These are phyloP conservation scores for Panurus biarmicus DNA, from an alignment of 2,113 vertebrate genomes.

Conservation along the genomic window DNA sequence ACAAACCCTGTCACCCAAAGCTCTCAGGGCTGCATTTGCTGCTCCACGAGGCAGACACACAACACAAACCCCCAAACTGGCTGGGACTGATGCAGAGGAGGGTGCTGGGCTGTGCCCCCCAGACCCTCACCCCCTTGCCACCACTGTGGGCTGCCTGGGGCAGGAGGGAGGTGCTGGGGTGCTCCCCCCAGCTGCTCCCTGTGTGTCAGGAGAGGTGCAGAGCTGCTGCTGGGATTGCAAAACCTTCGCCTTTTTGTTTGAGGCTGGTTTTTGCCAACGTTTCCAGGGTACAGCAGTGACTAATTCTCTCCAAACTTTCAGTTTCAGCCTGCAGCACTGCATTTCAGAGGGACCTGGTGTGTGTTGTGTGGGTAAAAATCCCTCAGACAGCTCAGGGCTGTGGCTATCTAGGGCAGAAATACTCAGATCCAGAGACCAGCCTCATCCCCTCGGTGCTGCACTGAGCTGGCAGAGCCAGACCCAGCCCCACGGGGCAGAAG, in stretches of 20 bases:
- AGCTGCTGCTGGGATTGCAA: conserved; percentile 23
- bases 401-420: not conserved
- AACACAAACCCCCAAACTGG: fast-evolving
- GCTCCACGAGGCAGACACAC: not conserved
- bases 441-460: fast-evolving
- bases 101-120: not conserved
- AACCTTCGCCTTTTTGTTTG: conserved; percentile 41
- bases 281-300: conserved; percentile 63
- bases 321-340: conserved; percentile 52
- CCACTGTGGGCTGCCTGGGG: fast-evolving
- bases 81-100: fast-evolving
- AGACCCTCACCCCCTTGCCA: not conserved
- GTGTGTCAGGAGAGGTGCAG: not conserved
- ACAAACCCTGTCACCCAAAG: not conserved
- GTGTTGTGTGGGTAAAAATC: conserved; percentile 24
- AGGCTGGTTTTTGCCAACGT: conserved; percentile 53
- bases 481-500: not conserved
- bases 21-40: fast-evolving
- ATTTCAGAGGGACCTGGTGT: conserved; percentile 30
- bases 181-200: not conserved
- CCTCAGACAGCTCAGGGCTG: not conserved
- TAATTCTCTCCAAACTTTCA: conserved; percentile 65
- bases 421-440: not conserved
- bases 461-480: not conserved
- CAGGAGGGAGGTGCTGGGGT: not conserved